These are phyloP conservation scores for Cheirogaleus medius DNA, from an alignment of 2,113 vertebrate species.

Conservation along the genomic window DNA sequence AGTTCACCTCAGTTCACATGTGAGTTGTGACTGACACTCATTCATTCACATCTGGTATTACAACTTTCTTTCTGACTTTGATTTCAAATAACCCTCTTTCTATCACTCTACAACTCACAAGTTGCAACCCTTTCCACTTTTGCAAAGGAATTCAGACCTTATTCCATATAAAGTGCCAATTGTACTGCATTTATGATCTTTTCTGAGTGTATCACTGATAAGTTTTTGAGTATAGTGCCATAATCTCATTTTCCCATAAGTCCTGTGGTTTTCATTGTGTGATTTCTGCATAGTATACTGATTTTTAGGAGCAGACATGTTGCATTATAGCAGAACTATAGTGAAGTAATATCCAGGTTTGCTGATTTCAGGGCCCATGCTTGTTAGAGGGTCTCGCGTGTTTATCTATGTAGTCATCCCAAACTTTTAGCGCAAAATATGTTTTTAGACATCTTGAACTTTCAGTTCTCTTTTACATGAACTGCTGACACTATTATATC, in stretches of 20 bases:
- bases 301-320: neutral
- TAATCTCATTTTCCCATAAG: neutral
- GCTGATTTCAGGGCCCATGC: neutral
- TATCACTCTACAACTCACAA: neutral
- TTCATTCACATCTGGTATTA: neutral
- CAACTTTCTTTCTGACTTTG: neutral
- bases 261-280: neutral
- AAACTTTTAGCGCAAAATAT: neutral
- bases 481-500: neutral
- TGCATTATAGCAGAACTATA: neutral
- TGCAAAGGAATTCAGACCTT: neutral
- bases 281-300: neutral
- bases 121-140: neutral
- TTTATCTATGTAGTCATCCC: neutral
- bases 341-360: neutral
- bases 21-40: neutral
- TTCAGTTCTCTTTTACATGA: neutral
- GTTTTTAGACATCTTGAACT: neutral
- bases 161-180: neutral
- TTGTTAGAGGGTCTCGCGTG: neutral
- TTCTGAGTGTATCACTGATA: neutral
- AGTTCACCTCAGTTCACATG: neutral
- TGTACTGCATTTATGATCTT: neutral
- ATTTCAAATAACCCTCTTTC: slow-evolving; percentile 9
- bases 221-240: neutral